Conservation (phyloP, 2,888 invertebrate species). For the Drosophila gaucha region DNA sequence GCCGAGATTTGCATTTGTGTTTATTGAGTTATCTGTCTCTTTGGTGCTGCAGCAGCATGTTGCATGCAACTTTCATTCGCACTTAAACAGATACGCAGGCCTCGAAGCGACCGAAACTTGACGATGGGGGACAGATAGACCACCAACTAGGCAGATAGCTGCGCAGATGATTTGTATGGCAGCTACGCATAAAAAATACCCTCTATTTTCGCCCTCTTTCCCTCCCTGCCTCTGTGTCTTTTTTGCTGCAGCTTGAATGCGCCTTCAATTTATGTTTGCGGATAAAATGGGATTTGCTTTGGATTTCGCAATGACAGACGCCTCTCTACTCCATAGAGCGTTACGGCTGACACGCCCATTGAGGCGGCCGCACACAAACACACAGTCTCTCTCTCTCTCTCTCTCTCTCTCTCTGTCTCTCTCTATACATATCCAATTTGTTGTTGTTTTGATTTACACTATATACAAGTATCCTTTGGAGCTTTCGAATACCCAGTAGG, state of each 20-base stretch:
- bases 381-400: neutral
- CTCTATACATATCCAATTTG: conserved; percentile 72
- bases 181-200: conserved; percentile 50
- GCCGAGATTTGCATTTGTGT: conserved; percentile 69
- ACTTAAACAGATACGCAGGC: conserved; percentile 61
- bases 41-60: conserved; percentile 42
- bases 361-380: conserved; percentile 32
- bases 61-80: conserved; percentile 65
- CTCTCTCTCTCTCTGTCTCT: neutral
- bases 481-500: conserved; percentile 23
- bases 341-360: conserved; percentile 48
- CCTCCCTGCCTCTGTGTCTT: neutral
- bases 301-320: conserved; percentile 52
- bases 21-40: conserved; percentile 75
- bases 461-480: conserved; percentile 19
- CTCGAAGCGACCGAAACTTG: conserved; percentile 60
- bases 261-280: conserved; percentile 81
- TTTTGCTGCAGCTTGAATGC: conserved; percentile 63
- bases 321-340: conserved; percentile 38
- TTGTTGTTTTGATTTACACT: conserved; percentile 77
- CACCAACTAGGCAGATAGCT: conserved; percentile 27
- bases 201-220: neutral
- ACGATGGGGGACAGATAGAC: conserved; percentile 40
- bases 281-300: conserved; percentile 78
- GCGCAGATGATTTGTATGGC: conserved; percentile 76